Conservation (phyloP, 2,113 vertebrate genomes). For the Jaculus jaculus region DNA sequence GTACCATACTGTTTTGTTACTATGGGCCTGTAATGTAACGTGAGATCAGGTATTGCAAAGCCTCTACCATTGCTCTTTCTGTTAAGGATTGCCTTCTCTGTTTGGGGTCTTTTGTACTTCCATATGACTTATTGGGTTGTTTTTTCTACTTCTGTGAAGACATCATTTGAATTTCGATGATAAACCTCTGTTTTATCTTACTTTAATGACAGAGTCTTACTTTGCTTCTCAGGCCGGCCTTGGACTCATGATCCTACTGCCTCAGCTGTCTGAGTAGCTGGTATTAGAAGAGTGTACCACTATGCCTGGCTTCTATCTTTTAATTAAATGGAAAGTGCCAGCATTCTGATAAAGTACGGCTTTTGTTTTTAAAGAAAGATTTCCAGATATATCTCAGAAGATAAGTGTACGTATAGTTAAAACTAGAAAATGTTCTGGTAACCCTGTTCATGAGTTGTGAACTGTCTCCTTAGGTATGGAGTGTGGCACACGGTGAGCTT, state of each 20-base stretch:
- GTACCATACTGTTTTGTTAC: no score
- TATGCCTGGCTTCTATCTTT: background rate
- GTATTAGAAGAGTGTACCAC: background rate
- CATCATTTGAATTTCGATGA: no score
- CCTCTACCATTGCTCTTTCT: no score
- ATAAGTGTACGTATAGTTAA: background rate
- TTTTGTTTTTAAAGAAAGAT: constrained; percentile 29
- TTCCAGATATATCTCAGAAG: background rate
- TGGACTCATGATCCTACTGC: background rate
- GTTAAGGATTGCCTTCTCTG: no score
- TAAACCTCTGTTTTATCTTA: no score
- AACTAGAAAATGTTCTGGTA: background rate
- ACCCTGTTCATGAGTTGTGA: background rate
- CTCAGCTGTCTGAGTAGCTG: background rate
- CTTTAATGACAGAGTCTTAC: background rate
- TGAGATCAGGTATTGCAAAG: no score
- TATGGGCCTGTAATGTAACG: no score
- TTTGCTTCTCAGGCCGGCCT: background rate
- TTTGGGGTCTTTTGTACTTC: no score
- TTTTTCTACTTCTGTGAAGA: no score
- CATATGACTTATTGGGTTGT: no score
- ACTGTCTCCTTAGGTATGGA: constrained; percentile 89
- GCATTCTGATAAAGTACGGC: background rate
- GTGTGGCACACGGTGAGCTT: constrained; percentile 84
- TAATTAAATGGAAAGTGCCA: background rate